A percentile compares a stretch with the other conserved stretches of the same genome.
Conservation (phyloP, 2,888 invertebrate genomes). For the Agonopterix alstromeriana region DNA sequence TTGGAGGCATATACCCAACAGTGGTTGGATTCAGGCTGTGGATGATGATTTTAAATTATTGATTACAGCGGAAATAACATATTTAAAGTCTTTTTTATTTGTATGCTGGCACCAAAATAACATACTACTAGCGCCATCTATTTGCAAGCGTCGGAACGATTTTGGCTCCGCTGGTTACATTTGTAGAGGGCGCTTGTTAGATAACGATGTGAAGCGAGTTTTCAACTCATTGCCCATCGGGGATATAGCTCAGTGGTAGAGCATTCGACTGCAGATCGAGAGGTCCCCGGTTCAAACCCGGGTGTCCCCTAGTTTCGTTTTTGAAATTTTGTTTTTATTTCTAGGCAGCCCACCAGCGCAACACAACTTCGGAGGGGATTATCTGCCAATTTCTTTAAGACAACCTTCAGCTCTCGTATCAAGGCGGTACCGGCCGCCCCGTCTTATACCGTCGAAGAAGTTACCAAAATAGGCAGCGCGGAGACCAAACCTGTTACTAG, state of each 20-base stretch:
- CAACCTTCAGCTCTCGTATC: constrained; percentile 66
- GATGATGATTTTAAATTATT: too few relatives aligned
- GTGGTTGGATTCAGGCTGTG: too few relatives aligned
- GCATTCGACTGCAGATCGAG: constrained; percentile 76
- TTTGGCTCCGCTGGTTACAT: background rate
- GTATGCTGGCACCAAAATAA: too few relatives aligned
- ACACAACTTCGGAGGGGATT: constrained; percentile 27
- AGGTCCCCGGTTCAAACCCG: constrained; percentile 76
- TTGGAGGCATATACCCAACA: too few relatives aligned
- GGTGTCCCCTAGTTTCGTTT: constrained; percentile 54
- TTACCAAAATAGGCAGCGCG: constrained; percentile 70
- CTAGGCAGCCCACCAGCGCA: constrained; percentile 31
- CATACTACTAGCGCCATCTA: constrained; percentile 9
- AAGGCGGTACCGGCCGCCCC: constrained; percentile 56
- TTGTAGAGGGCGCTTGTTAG: constrained; percentile 26
- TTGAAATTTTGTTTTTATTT: constrained; percentile 17
- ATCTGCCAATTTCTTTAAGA: constrained; percentile 65
- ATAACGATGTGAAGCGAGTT: constrained; percentile 17
- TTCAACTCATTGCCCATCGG: constrained; percentile 20
- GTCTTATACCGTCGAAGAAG: constrained; percentile 40
- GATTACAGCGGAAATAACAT: too few relatives aligned
- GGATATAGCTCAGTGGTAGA: constrained; percentile 76
- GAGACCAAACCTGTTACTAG: constrained; percentile 71
- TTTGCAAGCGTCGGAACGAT: too few relatives aligned
- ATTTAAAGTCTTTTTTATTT: too few relatives aligned